A percentile compares a stretch with the other conserved stretches of the same genome.
These are phyloP conservation scores for Melieria crassipennis DNA, from an alignment of 2,888 invertebrate species.

Conservation along the genomic window DNA sequence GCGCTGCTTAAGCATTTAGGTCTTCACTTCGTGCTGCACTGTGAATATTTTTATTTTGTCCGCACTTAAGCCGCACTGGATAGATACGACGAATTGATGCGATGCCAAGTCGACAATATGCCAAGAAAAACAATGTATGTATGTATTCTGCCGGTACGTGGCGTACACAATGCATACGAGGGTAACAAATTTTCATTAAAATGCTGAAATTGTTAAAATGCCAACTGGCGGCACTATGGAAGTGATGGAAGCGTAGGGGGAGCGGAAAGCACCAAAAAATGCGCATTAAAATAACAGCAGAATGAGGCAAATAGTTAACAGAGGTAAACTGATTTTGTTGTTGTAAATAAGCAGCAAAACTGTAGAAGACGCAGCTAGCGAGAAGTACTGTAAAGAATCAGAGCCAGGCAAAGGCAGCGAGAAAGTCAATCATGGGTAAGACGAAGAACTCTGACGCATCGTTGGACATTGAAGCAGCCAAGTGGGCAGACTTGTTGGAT, in stretches of 20 bases:
- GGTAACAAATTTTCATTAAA: slow-evolving; percentile 50
- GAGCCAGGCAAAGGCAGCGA: too few species aligned
- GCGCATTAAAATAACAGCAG: slow-evolving; percentile 16
- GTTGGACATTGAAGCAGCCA: too few species aligned
- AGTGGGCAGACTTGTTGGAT: too few species aligned
- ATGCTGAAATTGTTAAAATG: slow-evolving; percentile 36
- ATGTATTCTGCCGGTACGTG: background rate
- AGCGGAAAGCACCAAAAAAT: slow-evolving; percentile 2
- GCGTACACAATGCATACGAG: background rate
- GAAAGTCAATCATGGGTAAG: too few species aligned
- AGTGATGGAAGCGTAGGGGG: too few species aligned
- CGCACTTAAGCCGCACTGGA: background rate
- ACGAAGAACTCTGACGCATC: too few species aligned
- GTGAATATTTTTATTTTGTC: slow-evolving; percentile 48
- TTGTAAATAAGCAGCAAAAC: too few species aligned
- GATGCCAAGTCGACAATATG: background rate
- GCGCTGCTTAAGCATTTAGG: slow-evolving; percentile 57
- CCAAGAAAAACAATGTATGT: background rate
- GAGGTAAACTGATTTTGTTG: too few species aligned
- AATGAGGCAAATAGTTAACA: background rate
- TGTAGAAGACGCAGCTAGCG: too few species aligned
- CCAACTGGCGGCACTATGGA: background rate
- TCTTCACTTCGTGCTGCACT: slow-evolving; percentile 40
- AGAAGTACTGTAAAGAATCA: too few species aligned
- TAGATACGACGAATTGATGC: background rate